A percentile compares a stretch with the other conserved stretches of the same genome.
Evolutionary conservation across 1,140 invertebrate genomes (phyloP).

Genomic region (Pygmarrhopalites habei): DNA sequence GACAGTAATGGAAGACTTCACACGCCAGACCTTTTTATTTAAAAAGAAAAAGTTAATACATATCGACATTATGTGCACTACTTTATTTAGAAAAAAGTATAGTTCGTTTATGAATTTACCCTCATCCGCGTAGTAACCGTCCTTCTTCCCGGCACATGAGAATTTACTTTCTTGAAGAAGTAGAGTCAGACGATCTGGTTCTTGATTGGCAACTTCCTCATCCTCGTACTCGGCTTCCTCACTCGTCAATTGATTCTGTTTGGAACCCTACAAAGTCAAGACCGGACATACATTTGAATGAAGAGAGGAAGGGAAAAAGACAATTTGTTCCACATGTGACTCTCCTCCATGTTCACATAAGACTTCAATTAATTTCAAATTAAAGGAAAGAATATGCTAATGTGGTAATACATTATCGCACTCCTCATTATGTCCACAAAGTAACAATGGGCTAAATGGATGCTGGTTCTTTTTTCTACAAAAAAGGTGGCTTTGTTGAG

Average conservation of each 20-base stretch:
- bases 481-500: too few species aligned
- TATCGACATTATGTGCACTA: too few species aligned
- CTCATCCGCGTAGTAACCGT: conserved; percentile 80
- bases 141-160: conserved; percentile 27
- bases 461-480: too few species aligned
- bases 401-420: too few species aligned
- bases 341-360: too few species aligned
- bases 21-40: conserved; percentile 59
- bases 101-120: too few species aligned
- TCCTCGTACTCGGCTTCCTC: conserved; percentile 21
- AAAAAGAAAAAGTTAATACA: too few species aligned
- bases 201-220: conserved; percentile 24
- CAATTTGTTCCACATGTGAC: background rate
- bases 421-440: too few species aligned
- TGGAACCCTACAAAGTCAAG: background rate
- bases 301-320: background rate
- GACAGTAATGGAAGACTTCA: conserved; percentile 90
- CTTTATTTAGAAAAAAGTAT: too few species aligned
- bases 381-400: too few species aligned
- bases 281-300: background rate
- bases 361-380: too few species aligned
- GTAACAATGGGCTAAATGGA: too few species aligned
- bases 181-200: conserved; percentile 28
- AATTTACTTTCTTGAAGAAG: conserved; percentile 34
- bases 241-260: conserved; percentile 14